Conservation (phyloP, 2,797 vertebrate species). For the Sphenodon punctatus region DNA sequence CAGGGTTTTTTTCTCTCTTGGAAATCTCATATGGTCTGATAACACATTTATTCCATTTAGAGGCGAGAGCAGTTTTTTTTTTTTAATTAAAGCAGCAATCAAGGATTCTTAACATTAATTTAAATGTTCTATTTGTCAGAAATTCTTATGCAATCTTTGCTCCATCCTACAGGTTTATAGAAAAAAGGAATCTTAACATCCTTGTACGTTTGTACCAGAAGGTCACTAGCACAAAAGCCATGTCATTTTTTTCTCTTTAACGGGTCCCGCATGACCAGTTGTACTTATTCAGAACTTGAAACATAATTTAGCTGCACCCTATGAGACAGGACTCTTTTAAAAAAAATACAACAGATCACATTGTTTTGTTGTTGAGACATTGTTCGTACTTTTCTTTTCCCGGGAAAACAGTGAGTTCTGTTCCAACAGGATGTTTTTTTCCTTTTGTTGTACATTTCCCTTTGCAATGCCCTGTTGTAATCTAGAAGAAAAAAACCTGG, state of each 20-base stretch:
- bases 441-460: constrained; percentile 43
- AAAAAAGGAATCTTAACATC: not conserved
- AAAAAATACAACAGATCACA: not conserved
- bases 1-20: constrained; percentile 3
- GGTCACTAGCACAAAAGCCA: not conserved
- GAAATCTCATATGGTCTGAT: not conserved
- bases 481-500: constrained; percentile 19
- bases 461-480: constrained; percentile 25
- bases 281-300: constrained; percentile 9
- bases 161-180: constrained; percentile 20
- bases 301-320: not conserved
- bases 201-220: not conserved
- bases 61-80: too few relatives aligned
- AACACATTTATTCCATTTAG: not conserved
- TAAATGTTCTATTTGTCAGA: not conserved
- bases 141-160: not conserved
- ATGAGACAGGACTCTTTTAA: not conserved
- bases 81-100: not conserved
- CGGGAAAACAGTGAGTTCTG: constrained; percentile 43
- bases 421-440: constrained; percentile 57
- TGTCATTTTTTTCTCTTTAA: constrained; percentile 14
- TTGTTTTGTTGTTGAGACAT: constrained; percentile 45
- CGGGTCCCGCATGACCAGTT: not conserved
- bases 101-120: not conserved
- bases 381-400: constrained; percentile 7